These are phyloP conservation scores for Aphodius granarius DNA, from an alignment of 2,888 invertebrate species.

Conservation along the genomic window DNA sequence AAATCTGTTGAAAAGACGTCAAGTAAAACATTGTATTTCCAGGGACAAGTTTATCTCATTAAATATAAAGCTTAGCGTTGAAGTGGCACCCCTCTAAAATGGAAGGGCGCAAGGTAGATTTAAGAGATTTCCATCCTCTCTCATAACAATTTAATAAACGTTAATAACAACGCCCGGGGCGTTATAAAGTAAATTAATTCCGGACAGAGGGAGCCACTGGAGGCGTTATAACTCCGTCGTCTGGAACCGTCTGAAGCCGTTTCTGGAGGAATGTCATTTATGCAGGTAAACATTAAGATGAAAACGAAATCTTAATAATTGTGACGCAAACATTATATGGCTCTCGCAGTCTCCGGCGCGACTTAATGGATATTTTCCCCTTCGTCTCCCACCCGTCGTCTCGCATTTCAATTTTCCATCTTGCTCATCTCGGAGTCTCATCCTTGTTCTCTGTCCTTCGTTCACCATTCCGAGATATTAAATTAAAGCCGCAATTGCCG, in stretches of 20 bases:
- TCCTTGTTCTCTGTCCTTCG: conserved; percentile 28
- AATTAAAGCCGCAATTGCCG: conserved; percentile 41
- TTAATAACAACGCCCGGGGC: conserved; percentile 47
- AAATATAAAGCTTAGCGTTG: not conserved
- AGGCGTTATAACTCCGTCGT: conserved; percentile 43
- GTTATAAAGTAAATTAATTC: conserved; percentile 49
- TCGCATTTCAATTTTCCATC: conserved; percentile 28
- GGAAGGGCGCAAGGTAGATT: not conserved
- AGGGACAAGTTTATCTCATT: not conserved
- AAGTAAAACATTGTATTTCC: not conserved
- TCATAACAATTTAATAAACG: conserved; percentile 51
- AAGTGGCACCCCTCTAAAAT: not conserved
- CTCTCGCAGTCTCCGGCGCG: conserved; percentile 22
- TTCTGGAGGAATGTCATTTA: conserved; percentile 43
- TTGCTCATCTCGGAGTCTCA: conserved; percentile 16
- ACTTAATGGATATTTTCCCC: conserved; percentile 38
- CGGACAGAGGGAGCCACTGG: conserved; percentile 40
- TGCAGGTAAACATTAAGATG: conserved; percentile 48
- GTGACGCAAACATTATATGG: conserved; percentile 49
- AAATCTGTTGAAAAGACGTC: not conserved
- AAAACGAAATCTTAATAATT: conserved; percentile 53
- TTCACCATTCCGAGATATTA: conserved; percentile 41
- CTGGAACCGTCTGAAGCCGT: conserved; percentile 27
- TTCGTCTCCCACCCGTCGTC: conserved; percentile 31
- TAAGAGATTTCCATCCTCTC: conserved; percentile 38